Base-by-base conservation (phyloP, 1,140 invertebrate genomes). In the Aphelinus certus region DNA sequence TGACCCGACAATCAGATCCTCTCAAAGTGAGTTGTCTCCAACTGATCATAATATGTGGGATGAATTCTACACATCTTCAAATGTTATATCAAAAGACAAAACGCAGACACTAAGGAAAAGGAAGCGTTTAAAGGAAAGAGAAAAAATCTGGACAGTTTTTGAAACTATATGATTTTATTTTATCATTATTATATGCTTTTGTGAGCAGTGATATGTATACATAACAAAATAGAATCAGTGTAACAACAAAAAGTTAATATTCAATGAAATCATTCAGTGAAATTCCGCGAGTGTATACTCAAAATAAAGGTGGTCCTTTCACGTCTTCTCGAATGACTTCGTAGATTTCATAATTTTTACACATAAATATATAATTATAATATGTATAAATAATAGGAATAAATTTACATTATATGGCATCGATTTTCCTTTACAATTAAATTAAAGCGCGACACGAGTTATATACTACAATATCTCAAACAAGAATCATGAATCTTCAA, bases 201-300 rank as follows among this genome's bases (percentile, higher is more conserved):
- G 58, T 61, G 61, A 72, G 68, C 66, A 66, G 60, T 75, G 62
- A 73, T 73, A 71, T 60, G 43, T 49, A 75, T 71, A 73, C 46
- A 68, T 57, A 79, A 76, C 65, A 76, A 71, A 76, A 67, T 71
- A 71, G 67, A 72, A 77, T 73, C 45, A 45, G 78, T 70, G 57
- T 70, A 75, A 68, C 72, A 74, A 74, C 65, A 68, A 68, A 74
- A 74, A 74, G 48, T 3, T 61, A 66, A n/a, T 4, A 64, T 66
- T 26, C 26, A 60, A 60, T 26, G 61, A 72, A 72, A 57, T 56
- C 62, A 56, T 26, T 65, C n/a, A 61, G 72, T 26, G 43, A 47
- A 67, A 67, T 61, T 61, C 55, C 45, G 58, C 55, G 51, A 70
- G 10, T n/a, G 51, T n/a, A n/a, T 69, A 7, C 10, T 70, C 9